Percentiles rank a stretch among this genome's conserved stretches.
phyloP scores from a whole-genome alignment of 2,113 vertebrate genomes.

The Etheostoma spectabile region DNA sequence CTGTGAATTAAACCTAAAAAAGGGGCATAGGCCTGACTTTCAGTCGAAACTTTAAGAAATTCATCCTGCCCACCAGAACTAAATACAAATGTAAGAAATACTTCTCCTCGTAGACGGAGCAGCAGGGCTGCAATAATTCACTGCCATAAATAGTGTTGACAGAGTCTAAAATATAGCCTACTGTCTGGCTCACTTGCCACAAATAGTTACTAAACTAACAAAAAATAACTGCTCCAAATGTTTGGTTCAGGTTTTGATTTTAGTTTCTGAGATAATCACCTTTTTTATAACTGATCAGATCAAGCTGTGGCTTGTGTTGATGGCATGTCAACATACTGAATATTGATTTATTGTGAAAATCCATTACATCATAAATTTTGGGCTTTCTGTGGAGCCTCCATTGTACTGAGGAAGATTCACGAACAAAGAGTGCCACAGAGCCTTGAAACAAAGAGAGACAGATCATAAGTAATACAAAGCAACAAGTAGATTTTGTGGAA shows the following conservation, averaged over 20 bases:
- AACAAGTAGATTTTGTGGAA: conserved; percentile 56
- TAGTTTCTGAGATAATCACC: not conserved
- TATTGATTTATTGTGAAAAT: conserved; percentile 52
- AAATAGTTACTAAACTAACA: not conserved
- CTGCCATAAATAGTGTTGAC: not conserved
- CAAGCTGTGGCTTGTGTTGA: conserved; percentile 9
- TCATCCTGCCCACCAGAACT: not conserved
- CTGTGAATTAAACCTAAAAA: not conserved
- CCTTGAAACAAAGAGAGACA: conserved; percentile 68
- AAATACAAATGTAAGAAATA: not conserved
- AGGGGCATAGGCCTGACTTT: not conserved
- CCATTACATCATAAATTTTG: conserved; percentile 50
- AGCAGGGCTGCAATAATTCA: conserved; percentile 1
- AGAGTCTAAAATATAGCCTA: conserved; percentile 18
- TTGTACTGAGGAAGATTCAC: conserved; percentile 56
- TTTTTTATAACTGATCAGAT: not conserved
- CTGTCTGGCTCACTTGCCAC: not conserved
- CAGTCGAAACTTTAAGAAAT: not conserved
- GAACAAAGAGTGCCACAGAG: conserved; percentile 69
- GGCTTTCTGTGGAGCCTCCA: conserved; percentile 38
- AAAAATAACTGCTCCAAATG: not conserved
- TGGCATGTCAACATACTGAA: not conserved
- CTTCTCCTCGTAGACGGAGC: not conserved
- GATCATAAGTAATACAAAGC: conserved; percentile 58
- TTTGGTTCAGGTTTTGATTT: not conserved